These are phyloP conservation scores for Hemiprocne comata DNA, from an alignment of 2,113 vertebrate genomes.

Conservation along the genomic window DNA sequence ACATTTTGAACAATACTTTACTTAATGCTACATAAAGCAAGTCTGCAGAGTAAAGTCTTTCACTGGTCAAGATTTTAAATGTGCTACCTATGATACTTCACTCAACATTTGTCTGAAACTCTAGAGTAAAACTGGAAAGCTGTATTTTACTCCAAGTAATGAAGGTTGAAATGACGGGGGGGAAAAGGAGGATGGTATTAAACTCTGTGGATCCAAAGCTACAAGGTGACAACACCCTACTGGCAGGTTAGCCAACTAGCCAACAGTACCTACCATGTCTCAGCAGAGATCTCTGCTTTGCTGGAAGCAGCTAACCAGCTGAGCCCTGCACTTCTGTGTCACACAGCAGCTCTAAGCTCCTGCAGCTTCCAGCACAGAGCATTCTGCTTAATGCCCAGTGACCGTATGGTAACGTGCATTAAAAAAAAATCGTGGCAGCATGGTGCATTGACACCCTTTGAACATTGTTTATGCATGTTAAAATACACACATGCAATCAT, in stretches of 20 bases:
- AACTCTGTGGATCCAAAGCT: neutral
- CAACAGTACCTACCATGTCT: neutral
- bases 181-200: neutral
- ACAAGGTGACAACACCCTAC: neutral
- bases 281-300: neutral
- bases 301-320: neutral
- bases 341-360: neutral
- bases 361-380: neutral
- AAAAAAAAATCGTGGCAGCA: neutral
- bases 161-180: neutral
- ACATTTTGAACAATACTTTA: neutral
- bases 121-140: neutral
- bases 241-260: neutral
- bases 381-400: neutral
- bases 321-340: neutral
- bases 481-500: neutral
- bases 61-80: neutral
- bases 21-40: neutral
- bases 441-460: neutral
- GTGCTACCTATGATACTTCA: neutral
- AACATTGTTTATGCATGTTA: neutral
- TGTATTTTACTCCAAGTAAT: neutral
- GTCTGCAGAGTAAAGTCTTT: neutral
- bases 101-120: neutral
- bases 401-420: neutral